Percentiles rank a stretch among this genome's conserved stretches.
Evolutionary conservation across 2,113 vertebrate species (phyloP).

Genomic region (Erinaceus europaeus): DNA sequence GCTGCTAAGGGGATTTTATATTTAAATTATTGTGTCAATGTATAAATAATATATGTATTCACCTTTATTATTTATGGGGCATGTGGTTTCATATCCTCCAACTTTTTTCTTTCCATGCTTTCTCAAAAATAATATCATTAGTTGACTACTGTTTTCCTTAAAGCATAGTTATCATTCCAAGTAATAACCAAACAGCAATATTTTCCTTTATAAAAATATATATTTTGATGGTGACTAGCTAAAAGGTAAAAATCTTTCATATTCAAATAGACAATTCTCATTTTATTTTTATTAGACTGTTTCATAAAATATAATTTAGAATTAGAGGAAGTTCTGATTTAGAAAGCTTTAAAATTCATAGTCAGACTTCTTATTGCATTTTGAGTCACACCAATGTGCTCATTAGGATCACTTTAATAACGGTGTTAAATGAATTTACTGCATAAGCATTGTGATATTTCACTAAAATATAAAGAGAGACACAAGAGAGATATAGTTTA

Average conservation of each 20-base stretch:
- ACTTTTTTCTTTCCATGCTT: not conserved
- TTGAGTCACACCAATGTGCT: not conserved
- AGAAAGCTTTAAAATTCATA: slow-evolving; percentile 40
- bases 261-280: not conserved
- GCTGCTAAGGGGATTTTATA: not conserved
- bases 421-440: not conserved
- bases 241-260: slow-evolving; percentile 16
- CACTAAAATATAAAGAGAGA: not conserved
- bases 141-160: not conserved
- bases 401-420: not conserved
- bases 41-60: not conserved
- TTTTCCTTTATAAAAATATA: not conserved
- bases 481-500: not conserved
- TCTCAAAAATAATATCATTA: not conserved
- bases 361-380: not conserved
- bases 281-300: slow-evolving; percentile 24
- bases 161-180: not conserved
- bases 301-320: slow-evolving; percentile 43
- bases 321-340: slow-evolving; percentile 9
- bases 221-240: not conserved
- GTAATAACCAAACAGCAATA: not conserved
- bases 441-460: not conserved
- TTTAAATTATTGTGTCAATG: not conserved
- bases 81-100: not conserved
- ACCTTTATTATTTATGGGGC: not conserved